Evolutionary conservation across 1,140 invertebrate genomes (phyloP), one percentile per base, ranked within the genome.

Genomic region (Nasonia longicornis): DNA sequence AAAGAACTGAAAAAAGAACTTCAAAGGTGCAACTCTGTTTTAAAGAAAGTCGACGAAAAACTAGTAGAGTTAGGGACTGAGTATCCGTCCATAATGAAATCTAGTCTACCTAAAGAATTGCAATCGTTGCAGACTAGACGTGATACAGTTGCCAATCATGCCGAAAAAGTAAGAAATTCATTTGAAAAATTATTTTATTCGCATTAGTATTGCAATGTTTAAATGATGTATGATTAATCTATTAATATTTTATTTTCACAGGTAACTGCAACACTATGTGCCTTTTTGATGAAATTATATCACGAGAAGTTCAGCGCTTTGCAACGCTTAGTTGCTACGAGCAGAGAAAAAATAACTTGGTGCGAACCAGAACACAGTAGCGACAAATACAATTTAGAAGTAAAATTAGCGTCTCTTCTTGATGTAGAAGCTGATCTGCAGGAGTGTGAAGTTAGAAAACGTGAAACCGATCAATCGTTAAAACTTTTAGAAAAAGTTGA

Each of bases 361-460:
- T 98, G 97, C 89, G 93, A 95, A 83, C 95, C 96, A 0, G 97
- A 98, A 88, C 93, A 95, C 8, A 94, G 94, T 42, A 97, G 95
- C 86, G 97, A 98, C 87, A 94, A 95, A 87, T 98, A 97, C 87
- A 98, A 97, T 88, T 91, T 98, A n/a, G 96, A 98, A 91, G 95
- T 97, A 0, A 98, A 98, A 91, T 92, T 96, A 86, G 93, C 94
- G 3, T 95, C 96, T 10, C 86, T 98, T n/a, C 88, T 92, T 80
- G 96, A 97, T 83, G 94, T 97, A 2, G 93, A 95, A 88, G 92
- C 91, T 77, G 95, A 94, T 52, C 93, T 97, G 69, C 88, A 90
- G 20, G 94, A 96, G 83, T 96, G 94, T 86, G 92, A 93, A 64
- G 86, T 88, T 14, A 93, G 94, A 76, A 93, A 94, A 85, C 86